Base-by-base conservation (phyloP, 1,140 invertebrate species). In the Drosophila aff. region DNA sequence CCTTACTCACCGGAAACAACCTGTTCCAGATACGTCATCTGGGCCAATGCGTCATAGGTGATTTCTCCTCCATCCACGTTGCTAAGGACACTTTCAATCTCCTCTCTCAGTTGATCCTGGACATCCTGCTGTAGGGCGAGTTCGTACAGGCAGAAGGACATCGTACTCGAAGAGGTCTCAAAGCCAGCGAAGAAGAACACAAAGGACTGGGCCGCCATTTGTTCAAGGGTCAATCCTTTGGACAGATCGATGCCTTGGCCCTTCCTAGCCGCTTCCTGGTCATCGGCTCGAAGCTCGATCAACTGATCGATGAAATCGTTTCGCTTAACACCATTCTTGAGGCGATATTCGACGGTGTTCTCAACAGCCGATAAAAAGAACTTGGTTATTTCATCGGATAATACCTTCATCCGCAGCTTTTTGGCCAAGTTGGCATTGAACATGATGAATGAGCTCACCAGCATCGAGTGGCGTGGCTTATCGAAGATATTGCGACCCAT, bases 81-180 rank as follows among this genome's bases (percentile, higher is more conserved):
- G 9, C 74, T 52, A 5, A 86, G 47, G 9, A 74, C 77, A 2
- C 69, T 23, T 15, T 92, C 72, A 5, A 95, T 93, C 89, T 95
- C 94, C 4, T 92, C 63, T 16, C 94, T 89, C 3, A 94, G 38
- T 67, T 93, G 94, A 0, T 85, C 33, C 68, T 95, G 94, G 3
- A 94, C 79, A 5, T 94, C 93, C 13, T 69, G 91, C 73, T 95
- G 82, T 4, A 72, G 43, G 1, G 91, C 90, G 50, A 92, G 47
- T 49, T 92, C 86, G 66, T 94, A 95, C 1, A 93, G 47, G 16
- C 93, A 87, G 55, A 93, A 94, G 9, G 91, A 74, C 59, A 95
- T 91, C 0, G 94, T 87, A n/a, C 92, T 86, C 4, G 91, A 89
- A 1, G 84, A 86, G 2, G 92, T 92, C 52, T 93, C 92, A 33